A percentile compares a stretch with the other conserved stretches of the same genome.
Evolutionary conservation across 2,888 invertebrate genomes (phyloP).

Genomic region (Byasa hedistus): DNA sequence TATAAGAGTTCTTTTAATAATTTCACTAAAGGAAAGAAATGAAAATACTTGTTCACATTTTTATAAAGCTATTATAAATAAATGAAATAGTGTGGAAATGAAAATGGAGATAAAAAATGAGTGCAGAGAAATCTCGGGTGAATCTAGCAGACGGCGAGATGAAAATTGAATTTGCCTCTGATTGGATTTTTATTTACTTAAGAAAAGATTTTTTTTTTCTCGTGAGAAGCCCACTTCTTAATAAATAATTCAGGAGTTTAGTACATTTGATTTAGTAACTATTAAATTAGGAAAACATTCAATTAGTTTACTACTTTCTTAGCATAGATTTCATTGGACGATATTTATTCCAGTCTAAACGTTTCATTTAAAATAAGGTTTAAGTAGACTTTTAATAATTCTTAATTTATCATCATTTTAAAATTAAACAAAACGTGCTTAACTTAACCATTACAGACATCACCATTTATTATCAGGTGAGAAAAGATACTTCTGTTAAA

Average conservation of each 20-base stretch:
- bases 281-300: no score
- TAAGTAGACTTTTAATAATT: no score
- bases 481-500: no score
- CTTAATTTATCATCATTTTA: no score
- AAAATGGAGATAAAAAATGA: slow-evolving; percentile 61
- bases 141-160: slow-evolving; percentile 70
- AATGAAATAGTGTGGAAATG: slow-evolving; percentile 35
- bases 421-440: no score
- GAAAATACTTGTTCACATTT: background rate
- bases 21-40: background rate
- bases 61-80: slow-evolving; percentile 11
- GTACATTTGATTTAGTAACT: slow-evolving; percentile 35
- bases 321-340: no score
- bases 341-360: no score
- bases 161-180: slow-evolving; percentile 79
- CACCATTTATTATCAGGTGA: no score
- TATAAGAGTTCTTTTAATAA: no score
- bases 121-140: slow-evolving; percentile 61
- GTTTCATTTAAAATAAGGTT: no score
- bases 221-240: slow-evolving; percentile 57
- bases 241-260: slow-evolving; percentile 68
- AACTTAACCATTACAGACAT: no score
- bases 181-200: slow-evolving; percentile 81
- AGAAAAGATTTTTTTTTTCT: slow-evolving; percentile 75
- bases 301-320: no score